Base-by-base conservation (phyloP, 2,888 invertebrate species). In the Atethmia centrago region DNA sequence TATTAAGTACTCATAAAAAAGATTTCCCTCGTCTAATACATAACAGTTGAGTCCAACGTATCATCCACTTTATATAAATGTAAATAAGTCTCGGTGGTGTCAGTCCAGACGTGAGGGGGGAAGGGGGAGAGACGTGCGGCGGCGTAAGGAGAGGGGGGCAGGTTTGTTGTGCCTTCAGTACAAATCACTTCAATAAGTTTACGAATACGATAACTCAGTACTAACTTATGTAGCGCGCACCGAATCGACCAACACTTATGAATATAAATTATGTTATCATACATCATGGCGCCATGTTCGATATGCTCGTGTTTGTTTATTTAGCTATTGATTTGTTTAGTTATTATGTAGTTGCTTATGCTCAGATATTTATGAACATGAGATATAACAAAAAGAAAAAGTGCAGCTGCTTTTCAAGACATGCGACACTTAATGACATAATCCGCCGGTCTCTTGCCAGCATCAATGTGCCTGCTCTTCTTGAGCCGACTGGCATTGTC, bases 101-200 rank as follows among this genome's bases (percentile, higher is more conserved):
- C 36, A 31, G 62, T 21, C 56, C 49, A 14, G 62, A 65, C 36
- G 47, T 19, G 28, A 19, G 4, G 45, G 28, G 40, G 61, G 19
- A 16, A 8, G 47, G 31, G 47, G 12, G 19, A 2, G n/a, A 14
- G 40, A 12, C 2, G 4, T 31, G 14, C 7, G 47, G 21, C 40
- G 16, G 47, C 0, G 19, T 14, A 5, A 19, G 36, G 14, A 21
- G n/a, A n/a, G 8, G 49, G 9, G 47, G 25, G 25, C 3, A 31
- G 45, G 31, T 47, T n/a, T 56, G 64, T 74, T 74, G 66, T 67
- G 63, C 67, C 65, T 61, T 65, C 51, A 61, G 71, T 53, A 83
- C 75, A 79, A 87, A 85, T 75, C 72, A 85, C 61, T 83, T 83
- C 64, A 76, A 83, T 78, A 83, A 87, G 28, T 87, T 85, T 40